Evolutionary conservation across 2,888 invertebrate species (phyloP).

Genomic region (Drosophila fungiperda): DNA sequence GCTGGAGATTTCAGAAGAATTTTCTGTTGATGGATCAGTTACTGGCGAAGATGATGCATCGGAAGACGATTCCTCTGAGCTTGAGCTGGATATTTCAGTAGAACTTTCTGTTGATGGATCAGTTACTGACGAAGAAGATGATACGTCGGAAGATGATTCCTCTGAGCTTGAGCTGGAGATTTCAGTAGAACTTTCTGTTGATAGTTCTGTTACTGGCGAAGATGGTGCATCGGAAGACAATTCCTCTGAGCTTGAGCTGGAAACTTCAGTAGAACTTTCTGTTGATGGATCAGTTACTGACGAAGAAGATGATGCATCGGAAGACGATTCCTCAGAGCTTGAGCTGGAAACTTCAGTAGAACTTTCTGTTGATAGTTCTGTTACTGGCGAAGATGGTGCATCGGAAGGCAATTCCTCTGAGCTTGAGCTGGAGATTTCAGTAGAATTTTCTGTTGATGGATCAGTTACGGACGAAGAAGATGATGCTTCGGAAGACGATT

Average conservation of each 20-base stretch:
- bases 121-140: slow-evolving; percentile 12
- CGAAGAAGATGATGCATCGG: slow-evolving; percentile 4
- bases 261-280: slow-evolving; percentile 9
- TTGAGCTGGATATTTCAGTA: slow-evolving; percentile 1
- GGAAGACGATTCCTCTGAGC: not conserved
- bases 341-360: not conserved
- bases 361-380: slow-evolving; percentile 2
- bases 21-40: slow-evolving; percentile 4
- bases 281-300: not conserved
- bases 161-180: slow-evolving; percentile 7
- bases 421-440: not conserved
- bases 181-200: slow-evolving; percentile 4
- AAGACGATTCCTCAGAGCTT: not conserved
- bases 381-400: not conserved
- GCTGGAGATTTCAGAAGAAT: slow-evolving; percentile 1
- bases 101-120: slow-evolving; percentile 9
- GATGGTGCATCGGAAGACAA: not conserved
- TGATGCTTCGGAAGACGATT: not conserved
- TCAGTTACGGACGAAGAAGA: slow-evolving; percentile 4
- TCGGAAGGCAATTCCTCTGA: not conserved
- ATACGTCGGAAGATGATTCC: not conserved
- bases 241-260: not conserved
- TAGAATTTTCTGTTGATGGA: not conserved
- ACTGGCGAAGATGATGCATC: not conserved
- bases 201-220: not conserved